Percentiles rank a stretch among this genome's conserved stretches.
These are phyloP conservation scores for Nerophis lumbriciformis DNA, from an alignment of 2,113 vertebrate genomes.

Conservation along the genomic window DNA sequence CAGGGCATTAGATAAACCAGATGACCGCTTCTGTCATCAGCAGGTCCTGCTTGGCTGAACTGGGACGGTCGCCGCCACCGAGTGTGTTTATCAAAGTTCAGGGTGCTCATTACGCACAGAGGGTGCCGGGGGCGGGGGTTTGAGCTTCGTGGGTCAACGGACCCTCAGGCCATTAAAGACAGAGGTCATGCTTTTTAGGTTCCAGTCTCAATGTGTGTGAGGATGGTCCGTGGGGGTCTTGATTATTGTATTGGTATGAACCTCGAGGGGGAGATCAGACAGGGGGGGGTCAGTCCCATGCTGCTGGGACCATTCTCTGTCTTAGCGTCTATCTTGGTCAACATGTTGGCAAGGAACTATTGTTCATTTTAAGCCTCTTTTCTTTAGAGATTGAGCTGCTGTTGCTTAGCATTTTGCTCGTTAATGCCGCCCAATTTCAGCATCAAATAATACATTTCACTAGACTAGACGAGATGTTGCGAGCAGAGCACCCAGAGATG, in stretches of 20 bases:
- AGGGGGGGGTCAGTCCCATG: conserved; percentile 36
- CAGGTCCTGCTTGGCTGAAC: conserved; percentile 39
- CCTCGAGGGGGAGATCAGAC: conserved; percentile 15
- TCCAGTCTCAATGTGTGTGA: conserved; percentile 9
- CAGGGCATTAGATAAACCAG: conserved; percentile 45
- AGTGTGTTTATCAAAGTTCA: conserved; percentile 36
- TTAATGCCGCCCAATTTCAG: background rate
- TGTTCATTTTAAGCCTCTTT: background rate
- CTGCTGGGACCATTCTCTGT: conserved; percentile 45
- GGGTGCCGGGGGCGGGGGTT: conserved; percentile 18
- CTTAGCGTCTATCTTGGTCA: conserved; percentile 20
- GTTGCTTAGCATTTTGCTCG: background rate
- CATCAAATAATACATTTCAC: too few relatives aligned
- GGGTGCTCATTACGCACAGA: conserved; percentile 40
- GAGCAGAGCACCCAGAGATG: background rate
- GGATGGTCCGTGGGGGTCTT: conserved; percentile 36
- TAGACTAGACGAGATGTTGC: background rate
- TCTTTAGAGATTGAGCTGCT: background rate
- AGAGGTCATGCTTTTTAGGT: conserved; percentile 32
- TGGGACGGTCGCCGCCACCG: conserved; percentile 9
- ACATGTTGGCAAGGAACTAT: conserved; percentile 28
- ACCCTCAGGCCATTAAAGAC: conserved; percentile 42
- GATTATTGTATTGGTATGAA: conserved; percentile 32
- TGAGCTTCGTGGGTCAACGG: conserved; percentile 54
- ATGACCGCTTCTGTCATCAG: conserved; percentile 45